A percentile compares a stretch with the other conserved stretches of the same genome.
phyloP scores from a whole-genome alignment of 1,140 invertebrate species.

The Drepana arcuata region DNA sequence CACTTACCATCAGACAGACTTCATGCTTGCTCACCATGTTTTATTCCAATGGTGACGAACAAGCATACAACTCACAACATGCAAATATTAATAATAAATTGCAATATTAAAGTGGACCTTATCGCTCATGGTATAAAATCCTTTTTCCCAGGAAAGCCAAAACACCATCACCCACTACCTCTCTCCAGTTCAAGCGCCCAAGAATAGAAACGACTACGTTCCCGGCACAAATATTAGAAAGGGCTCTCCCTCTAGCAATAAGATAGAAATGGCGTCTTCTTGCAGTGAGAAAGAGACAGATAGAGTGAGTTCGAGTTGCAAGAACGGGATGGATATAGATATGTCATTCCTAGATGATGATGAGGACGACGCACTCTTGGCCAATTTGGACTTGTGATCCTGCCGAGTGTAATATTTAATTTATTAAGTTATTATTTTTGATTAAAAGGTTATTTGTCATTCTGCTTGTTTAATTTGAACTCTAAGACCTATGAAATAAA shows the following conservation, averaged over 20 bases:
- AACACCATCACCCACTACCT: constrained; percentile 45
- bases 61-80: too few species aligned
- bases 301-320: background rate
- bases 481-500: too few species aligned
- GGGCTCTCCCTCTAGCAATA: constrained; percentile 2
- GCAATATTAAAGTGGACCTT: too few species aligned
- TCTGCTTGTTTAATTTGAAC: too few species aligned
- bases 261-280: background rate
- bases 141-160: constrained; percentile 43
- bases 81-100: too few species aligned
- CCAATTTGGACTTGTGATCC: constrained; percentile 54
- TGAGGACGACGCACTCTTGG: constrained; percentile 59
- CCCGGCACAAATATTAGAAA: constrained; percentile 63
- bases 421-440: too few species aligned
- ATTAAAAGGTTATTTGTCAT: too few species aligned
- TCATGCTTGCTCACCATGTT: too few species aligned
- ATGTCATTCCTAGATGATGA: constrained; percentile 48
- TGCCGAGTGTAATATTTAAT: too few species aligned
- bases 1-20: too few species aligned
- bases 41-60: too few species aligned
- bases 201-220: constrained; percentile 50
- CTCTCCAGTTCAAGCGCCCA: constrained; percentile 18
- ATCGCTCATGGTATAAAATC: too few species aligned
- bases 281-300: background rate
- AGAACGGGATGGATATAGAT: constrained; percentile 11